Evolutionary conservation across 2,113 vertebrate genomes (phyloP), one percentile per base, ranked within the genome.

Genomic region (Bubo blakistoni): DNA sequence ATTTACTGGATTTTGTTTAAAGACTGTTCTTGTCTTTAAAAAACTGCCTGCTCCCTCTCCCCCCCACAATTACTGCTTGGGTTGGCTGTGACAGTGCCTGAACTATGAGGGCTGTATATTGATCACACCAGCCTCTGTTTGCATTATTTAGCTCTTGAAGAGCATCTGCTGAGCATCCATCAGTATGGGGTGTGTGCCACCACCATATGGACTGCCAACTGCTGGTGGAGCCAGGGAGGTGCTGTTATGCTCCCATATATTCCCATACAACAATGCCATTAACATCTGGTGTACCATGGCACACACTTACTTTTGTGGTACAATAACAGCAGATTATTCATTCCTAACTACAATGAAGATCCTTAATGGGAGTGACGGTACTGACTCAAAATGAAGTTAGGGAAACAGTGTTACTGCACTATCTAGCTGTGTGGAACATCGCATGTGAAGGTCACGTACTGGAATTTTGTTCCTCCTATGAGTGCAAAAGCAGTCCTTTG

Each of bases 101-200:
- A 86, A 71, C 83, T 88, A 22, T 72, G 76, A 90, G 89, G 81
- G 72, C 87, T 97, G 65, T 73, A 52, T 86, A 85, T 81, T 81
- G 96, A 96, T 97, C 82, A 65, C 74, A 89, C 86, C 92, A 90
- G 97, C 83, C 92, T 92, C 92, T 93, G 69, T 87, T 91, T 97
- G 96, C 94, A 97, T 97, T 97, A 97, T 97, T 97, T 95, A 97
- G 96, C 91, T 96, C 97, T 95, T 94, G 58, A 95, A 58, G 93
- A 98, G 95, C 97, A 97, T 97, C 97, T 96, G 97, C 95, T 95
- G 86, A 89, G 86, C 94, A 81, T 97, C 96, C 91, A 96, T 98
- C 96, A 97, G 97, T 46, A 86, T 57, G 95, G 97, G 92, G 95
- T 36, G 42, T 90, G 83, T 93, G 95, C 94, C 88, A 93, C 93